These are phyloP conservation scores for Phalacrocorax brasilianus DNA, from an alignment of 2,113 vertebrate species.

Conservation along the genomic window DNA sequence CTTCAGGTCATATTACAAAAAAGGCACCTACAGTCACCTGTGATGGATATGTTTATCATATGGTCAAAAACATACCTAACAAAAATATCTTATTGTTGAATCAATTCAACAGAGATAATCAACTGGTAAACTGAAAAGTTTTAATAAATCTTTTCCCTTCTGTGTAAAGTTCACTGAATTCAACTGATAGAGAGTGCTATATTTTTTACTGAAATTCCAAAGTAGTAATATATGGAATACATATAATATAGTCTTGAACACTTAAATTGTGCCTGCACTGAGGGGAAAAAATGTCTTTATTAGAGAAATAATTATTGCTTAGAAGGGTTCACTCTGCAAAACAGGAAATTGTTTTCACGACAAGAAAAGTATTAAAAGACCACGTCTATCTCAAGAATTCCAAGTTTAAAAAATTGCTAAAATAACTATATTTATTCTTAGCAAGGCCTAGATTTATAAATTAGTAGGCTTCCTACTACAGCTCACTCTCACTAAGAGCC, in stretches of 20 bases:
- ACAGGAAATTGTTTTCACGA: not conserved
- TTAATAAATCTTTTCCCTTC: not conserved
- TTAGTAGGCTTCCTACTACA: not conserved
- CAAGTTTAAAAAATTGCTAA: not conserved
- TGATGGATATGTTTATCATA: not conserved
- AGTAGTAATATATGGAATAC: not conserved
- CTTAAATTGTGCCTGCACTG: not conserved
- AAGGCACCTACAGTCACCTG: not conserved
- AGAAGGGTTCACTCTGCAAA: not conserved
- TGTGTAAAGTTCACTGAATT: not conserved
- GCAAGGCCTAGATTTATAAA: not conserved
- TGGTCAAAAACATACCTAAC: not conserved
- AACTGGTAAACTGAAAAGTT: constrained; percentile 61
- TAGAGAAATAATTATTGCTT: not conserved
- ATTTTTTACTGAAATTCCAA: not conserved
- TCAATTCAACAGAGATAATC: not conserved
- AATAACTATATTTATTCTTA: not conserved
- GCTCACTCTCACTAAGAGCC: not conserved
- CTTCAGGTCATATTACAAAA: not conserved
- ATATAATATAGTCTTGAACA: not conserved
- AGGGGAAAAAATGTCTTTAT: not conserved
- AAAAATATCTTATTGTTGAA: not conserved
- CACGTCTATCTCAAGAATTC: not conserved
- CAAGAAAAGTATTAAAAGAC: not conserved
- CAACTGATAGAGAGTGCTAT: not conserved